phyloP scores from a whole-genome alignment of 37 sponge, comb jelly and placozoan genomes.

The Tethya wilhelma region DNA sequence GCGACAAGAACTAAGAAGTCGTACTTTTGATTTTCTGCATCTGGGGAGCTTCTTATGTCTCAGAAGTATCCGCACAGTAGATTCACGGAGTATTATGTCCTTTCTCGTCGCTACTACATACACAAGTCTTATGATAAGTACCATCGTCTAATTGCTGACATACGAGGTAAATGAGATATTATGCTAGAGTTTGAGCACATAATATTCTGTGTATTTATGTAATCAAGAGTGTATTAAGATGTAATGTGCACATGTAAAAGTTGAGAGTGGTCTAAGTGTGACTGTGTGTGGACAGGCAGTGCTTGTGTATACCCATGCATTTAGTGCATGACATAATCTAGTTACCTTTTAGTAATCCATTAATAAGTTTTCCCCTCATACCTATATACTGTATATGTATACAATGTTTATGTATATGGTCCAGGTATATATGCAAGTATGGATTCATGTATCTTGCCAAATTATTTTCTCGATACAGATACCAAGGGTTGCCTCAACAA shows the following conservation, averaged over 20 bases:
- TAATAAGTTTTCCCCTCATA: too few relatives aligned
- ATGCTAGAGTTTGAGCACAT: neutral
- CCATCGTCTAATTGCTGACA: neutral
- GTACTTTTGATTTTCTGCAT: slow-evolving; percentile 16
- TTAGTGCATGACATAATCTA: neutral
- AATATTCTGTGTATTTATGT: neutral
- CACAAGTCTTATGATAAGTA: neutral
- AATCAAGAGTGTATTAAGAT: too few relatives aligned
- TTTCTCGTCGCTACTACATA: neutral
- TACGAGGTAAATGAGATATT: neutral
- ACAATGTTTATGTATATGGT: too few relatives aligned
- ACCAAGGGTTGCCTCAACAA: slow-evolving; percentile 23
- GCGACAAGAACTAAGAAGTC: slow-evolving; percentile 33
- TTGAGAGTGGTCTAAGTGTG: too few relatives aligned
- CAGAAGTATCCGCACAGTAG: neutral
- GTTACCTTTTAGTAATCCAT: too few relatives aligned
- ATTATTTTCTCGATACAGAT: too few relatives aligned
- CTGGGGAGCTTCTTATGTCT: neutral
- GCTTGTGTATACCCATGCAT: neutral
- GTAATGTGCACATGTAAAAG: too few relatives aligned
- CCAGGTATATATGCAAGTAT: too few relatives aligned
- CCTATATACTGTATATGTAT: too few relatives aligned
- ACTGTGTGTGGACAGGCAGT: neutral
- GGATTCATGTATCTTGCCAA: too few relatives aligned
- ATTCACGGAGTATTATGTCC: neutral